phyloP scores from a whole-genome alignment of 2,888 invertebrate species.

The Uloborus plumipes region DNA sequence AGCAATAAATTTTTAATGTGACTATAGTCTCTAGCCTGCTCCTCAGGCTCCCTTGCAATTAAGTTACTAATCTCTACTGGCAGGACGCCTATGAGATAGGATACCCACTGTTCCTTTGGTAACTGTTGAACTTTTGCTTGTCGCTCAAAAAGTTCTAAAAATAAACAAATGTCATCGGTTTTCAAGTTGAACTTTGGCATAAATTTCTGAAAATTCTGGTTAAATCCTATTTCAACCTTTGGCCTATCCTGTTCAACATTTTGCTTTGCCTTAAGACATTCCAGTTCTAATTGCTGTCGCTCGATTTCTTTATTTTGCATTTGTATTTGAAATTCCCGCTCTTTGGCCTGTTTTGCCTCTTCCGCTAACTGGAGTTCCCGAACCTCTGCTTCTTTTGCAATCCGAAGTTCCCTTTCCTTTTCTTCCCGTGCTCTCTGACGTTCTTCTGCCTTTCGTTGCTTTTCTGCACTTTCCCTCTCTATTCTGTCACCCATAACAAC shows the following conservation, averaged over 20 bases:
- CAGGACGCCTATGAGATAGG: slow-evolving; percentile 1
- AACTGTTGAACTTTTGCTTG: neutral
- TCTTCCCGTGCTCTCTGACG: no score
- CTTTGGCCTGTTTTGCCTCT: no score
- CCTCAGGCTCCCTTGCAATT: slow-evolving; percentile 6
- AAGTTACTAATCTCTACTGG: slow-evolving; percentile 1
- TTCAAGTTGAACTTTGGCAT: neutral
- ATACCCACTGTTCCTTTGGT: neutral
- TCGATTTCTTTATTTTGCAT: neutral
- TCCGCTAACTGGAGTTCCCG: no score
- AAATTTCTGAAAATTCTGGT: no score
- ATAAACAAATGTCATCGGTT: slow-evolving; percentile 3
- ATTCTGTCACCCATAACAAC: no score
- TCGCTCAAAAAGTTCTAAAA: slow-evolving; percentile 9
- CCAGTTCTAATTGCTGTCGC: no score
- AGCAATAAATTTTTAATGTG: slow-evolving; percentile 6
- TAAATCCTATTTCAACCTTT: no score
- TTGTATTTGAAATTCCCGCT: slow-evolving; percentile 2
- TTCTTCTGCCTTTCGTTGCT: neutral
- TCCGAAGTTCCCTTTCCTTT: no score
- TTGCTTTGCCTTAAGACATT: no score
- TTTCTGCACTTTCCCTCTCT: neutral
- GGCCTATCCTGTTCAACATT: no score
- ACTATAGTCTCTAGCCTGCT: neutral
- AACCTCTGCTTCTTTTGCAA: no score